A percentile compares a stretch with the other conserved stretches of the same genome.
Evolutionary conservation across 2,797 vertebrate genomes (phyloP).

Genomic region (Schizopygopsis pylzovi): DNA sequence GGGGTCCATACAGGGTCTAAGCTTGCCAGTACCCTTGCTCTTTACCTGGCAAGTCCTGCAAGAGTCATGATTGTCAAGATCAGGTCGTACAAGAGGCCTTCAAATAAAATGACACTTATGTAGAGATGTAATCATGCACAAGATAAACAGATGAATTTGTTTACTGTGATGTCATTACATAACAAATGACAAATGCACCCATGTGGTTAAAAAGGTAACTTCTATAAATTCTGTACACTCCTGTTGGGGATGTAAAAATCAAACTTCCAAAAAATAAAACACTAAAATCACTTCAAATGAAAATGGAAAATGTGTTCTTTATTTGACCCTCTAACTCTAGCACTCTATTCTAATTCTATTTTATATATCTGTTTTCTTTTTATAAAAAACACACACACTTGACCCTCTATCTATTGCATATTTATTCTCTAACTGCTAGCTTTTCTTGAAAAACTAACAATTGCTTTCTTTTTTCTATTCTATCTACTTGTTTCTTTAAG

Average conservation of each 20-base stretch:
- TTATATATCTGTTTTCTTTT: too few relatives aligned
- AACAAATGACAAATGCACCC: constrained; percentile 34
- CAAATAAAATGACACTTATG: constrained; percentile 25
- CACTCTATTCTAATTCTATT: too few relatives aligned
- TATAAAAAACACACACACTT: too few relatives aligned
- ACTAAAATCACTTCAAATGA: constrained; percentile 40
- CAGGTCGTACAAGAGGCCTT: constrained; percentile 17
- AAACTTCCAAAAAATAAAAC: constrained; percentile 52
- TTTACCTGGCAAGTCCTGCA: neutral
- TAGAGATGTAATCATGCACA: constrained; percentile 34
- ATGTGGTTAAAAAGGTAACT: neutral
- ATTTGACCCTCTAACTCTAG: too few relatives aligned
- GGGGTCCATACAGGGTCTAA: constrained; percentile 14
- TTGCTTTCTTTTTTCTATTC: too few relatives aligned
- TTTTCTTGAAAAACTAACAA: too few relatives aligned
- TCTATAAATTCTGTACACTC: constrained; percentile 34
- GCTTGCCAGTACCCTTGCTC: constrained; percentile 16
- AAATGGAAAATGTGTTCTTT: neutral
- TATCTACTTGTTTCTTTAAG: too few relatives aligned
- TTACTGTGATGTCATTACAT: constrained; percentile 43
- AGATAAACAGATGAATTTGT: constrained; percentile 33
- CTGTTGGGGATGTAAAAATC: constrained; percentile 47
- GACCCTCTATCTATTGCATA: too few relatives aligned
- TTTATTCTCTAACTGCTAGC: too few relatives aligned
- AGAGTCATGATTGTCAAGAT: neutral